phyloP scores from a whole-genome alignment of 2,888 invertebrate species.

The Lottia gigantea region DNA sequence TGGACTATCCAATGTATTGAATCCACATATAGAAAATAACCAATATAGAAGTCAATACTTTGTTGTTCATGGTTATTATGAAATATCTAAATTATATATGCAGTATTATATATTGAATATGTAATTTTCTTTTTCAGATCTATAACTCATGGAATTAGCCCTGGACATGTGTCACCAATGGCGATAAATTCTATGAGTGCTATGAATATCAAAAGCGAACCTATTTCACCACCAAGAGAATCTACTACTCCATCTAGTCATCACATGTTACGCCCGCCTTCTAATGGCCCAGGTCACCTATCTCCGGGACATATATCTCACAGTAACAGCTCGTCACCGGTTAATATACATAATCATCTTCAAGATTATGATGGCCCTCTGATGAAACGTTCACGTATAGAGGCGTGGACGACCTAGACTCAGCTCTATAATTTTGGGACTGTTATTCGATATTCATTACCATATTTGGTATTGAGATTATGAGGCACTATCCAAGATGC shows the following conservation, averaged over 20 bases:
- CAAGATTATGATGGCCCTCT: slow-evolving; percentile 66
- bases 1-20: too few species aligned
- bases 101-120: background rate
- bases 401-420: slow-evolving; percentile 78
- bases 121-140: slow-evolving; percentile 36
- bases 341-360: slow-evolving; percentile 36
- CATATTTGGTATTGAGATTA: background rate
- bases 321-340: slow-evolving; percentile 35
- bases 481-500: background rate
- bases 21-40: too few species aligned
- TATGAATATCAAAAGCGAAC: slow-evolving; percentile 92
- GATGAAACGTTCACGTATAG: slow-evolving; percentile 88
- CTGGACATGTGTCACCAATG: slow-evolving; percentile 50
- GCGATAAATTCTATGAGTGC: slow-evolving; percentile 56
- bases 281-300: slow-evolving; percentile 57
- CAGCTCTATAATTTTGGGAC: background rate
- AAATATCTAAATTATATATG: background rate
- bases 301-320: slow-evolving; percentile 61
- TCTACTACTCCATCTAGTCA: slow-evolving; percentile 72
- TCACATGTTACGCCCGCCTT: slow-evolving; percentile 72
- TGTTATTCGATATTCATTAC: background rate
- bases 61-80: background rate
- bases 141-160: slow-evolving; percentile 38
- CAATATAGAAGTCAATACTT: too few species aligned
- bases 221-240: slow-evolving; percentile 92